Conservation (phyloP, 2,797 vertebrate genomes). For the Scolopax rusticola region DNA sequence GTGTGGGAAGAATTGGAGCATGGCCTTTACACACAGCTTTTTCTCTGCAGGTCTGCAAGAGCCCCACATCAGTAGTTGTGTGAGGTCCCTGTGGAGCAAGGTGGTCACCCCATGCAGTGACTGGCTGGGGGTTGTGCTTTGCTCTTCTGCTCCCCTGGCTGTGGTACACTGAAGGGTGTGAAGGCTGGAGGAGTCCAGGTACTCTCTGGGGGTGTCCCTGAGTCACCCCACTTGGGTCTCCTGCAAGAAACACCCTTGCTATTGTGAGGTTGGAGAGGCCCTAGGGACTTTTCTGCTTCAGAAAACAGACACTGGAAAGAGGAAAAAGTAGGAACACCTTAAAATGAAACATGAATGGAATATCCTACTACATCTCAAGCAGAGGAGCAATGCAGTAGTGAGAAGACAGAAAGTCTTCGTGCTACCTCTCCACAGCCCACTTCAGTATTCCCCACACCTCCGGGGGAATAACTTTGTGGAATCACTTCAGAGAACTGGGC, state of each 20-base stretch:
- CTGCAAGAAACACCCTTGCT: not conserved
- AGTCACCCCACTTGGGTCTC: rapidly evolving
- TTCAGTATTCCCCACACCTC: not conserved
- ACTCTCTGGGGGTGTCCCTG: not conserved
- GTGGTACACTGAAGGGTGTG: rapidly evolving
- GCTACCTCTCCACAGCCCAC: rapidly evolving
- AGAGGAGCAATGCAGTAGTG: not conserved
- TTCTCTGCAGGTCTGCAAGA: not conserved
- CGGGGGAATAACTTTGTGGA: not conserved
- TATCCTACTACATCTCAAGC: not conserved
- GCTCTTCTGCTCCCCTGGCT: not conserved
- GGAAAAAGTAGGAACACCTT: not conserved
- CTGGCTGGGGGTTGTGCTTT: not conserved
- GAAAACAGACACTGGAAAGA: not conserved
- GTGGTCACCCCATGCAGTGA: not conserved
- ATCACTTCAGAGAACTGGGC: rapidly evolving
- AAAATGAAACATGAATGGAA: not conserved
- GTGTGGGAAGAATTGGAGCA: not conserved
- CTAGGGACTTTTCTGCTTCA: not conserved
- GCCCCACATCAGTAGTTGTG: too few species aligned
- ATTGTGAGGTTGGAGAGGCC: not conserved
- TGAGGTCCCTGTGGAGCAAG: not conserved
- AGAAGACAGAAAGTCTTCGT: not conserved
- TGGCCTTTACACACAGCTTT: rapidly evolving
- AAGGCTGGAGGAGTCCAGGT: not conserved